Percentiles rank a stretch among this genome's conserved stretches.
Conservation (phyloP, 2,888 invertebrate genomes). For the Drosophila anomalata region DNA sequence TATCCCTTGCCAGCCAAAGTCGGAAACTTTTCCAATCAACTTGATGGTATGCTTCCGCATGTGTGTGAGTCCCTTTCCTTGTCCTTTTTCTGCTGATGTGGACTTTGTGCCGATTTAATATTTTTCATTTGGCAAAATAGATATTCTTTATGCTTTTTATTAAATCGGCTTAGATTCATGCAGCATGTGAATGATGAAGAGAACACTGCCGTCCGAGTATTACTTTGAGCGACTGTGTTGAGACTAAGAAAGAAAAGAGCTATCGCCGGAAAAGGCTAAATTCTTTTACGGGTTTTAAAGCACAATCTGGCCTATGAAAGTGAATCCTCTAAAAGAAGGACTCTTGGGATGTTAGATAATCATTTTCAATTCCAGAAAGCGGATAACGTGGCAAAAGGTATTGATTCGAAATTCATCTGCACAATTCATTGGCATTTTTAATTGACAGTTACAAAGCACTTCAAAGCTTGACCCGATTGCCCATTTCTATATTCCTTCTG, state of each 20-base stretch:
- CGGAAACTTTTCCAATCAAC: slow-evolving; percentile 73
- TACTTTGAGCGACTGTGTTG: slow-evolving; percentile 24
- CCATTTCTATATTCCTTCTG: slow-evolving; percentile 31
- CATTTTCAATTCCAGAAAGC: slow-evolving; percentile 56
- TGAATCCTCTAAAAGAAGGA: slow-evolving; percentile 29
- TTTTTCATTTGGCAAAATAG: slow-evolving; percentile 73
- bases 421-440: slow-evolving; percentile 6
- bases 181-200: slow-evolving; percentile 51
- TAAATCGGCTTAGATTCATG: slow-evolving; percentile 80
- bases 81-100: slow-evolving; percentile 57
- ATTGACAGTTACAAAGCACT: slow-evolving; percentile 27
- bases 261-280: slow-evolving; percentile 3
- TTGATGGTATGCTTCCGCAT: slow-evolving; percentile 49
- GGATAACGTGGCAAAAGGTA: slow-evolving; percentile 33
- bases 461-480: slow-evolving; percentile 45
- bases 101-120: slow-evolving; percentile 71
- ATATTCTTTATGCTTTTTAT: slow-evolving; percentile 78
- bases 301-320: slow-evolving; percentile 52
- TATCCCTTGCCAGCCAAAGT: slow-evolving; percentile 30
- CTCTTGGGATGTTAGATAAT: not conserved
- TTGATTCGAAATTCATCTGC: slow-evolving; percentile 5
- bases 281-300: slow-evolving; percentile 69
- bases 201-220: slow-evolving; percentile 2
- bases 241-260: slow-evolving; percentile 35
- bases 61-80: slow-evolving; percentile 46